A percentile compares a stretch with the other conserved stretches of the same genome.
phyloP scores from a whole-genome alignment of 1,140 invertebrate genomes.

The Cardiocondyla obscurior region DNA sequence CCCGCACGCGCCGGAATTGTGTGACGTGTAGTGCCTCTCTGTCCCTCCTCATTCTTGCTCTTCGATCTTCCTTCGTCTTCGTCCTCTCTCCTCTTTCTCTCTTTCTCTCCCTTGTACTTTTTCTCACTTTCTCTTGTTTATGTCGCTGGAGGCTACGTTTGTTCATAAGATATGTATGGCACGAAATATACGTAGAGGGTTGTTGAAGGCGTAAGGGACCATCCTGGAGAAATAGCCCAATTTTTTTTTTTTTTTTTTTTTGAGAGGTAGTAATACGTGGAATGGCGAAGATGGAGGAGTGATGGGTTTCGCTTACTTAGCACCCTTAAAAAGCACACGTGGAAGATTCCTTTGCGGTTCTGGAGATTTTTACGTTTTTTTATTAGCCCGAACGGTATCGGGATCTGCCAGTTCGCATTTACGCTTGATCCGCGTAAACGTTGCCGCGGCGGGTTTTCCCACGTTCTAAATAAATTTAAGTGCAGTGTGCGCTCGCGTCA shows the following conservation, averaged over 20 bases:
- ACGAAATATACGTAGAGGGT: not conserved
- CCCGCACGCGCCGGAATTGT: conserved; percentile 16
- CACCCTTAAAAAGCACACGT: not conserved
- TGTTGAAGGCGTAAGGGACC: not conserved
- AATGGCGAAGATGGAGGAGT: not conserved
- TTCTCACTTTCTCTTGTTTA: not conserved
- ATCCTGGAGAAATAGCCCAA: not conserved
- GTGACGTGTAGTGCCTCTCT: not conserved
- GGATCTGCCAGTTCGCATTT: not conserved
- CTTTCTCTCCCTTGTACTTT: not conserved
- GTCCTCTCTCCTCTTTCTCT: too few relatives aligned
- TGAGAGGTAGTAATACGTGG: not conserved
- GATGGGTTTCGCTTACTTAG: not conserved
- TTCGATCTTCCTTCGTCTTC: too few relatives aligned
- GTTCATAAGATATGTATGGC: conserved; percentile 28
- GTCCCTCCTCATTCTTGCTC: not conserved
- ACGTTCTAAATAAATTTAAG: conserved; percentile 29
- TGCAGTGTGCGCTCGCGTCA: conserved; percentile 1
- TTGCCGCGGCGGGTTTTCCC: not conserved
- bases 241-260: too few relatives aligned
- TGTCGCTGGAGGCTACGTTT: not conserved
- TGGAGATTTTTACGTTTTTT: not conserved
- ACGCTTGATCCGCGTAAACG: not conserved
- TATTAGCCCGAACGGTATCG: not conserved
- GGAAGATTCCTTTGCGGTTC: too few relatives aligned